Conservation (phyloP, 92 coral and sea anemone species). For the Epizoanthus scotinus region DNA sequence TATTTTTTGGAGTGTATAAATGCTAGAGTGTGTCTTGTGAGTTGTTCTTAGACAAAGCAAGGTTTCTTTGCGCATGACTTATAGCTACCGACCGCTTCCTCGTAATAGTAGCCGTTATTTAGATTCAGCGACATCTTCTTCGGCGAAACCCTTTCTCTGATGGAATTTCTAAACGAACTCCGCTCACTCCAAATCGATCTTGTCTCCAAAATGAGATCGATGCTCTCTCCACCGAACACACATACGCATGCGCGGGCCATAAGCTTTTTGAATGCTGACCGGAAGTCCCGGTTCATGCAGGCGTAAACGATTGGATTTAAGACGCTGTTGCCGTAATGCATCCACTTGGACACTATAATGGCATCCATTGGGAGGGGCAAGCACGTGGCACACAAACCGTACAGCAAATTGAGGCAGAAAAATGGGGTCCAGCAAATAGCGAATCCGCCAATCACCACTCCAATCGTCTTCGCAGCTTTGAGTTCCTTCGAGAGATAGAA, state of each 20-base stretch:
- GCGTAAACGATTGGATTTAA: conserved; percentile 95
- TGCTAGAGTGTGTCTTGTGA: too few relatives aligned
- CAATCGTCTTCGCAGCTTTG: conserved; percentile 96
- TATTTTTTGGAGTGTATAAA: too few relatives aligned
- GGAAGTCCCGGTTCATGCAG: conserved; percentile 94
- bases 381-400: conserved; percentile 69
- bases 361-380: conserved; percentile 70
- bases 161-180: conserved; percentile 48
- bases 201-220: conserved; percentile 62
- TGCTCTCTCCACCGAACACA: conserved; percentile 66
- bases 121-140: conserved; percentile 46
- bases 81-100: conserved; percentile 15
- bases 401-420: conserved; percentile 83
- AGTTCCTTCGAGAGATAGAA: conserved; percentile 85
- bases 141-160: conserved; percentile 33
- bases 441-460: conserved; percentile 92
- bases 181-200: conserved; percentile 69
- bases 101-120: conserved; percentile 13
- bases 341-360: conserved; percentile 89
- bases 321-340: conserved; percentile 96
- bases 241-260: conserved; percentile 70
- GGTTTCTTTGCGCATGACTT: conserved; percentile 3
- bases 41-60: not conserved
- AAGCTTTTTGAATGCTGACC: conserved; percentile 83
- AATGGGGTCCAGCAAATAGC: conserved; percentile 95